These are phyloP conservation scores for Prosapia bicincta DNA, from an alignment of 2,888 invertebrate species.

Conservation along the genomic window DNA sequence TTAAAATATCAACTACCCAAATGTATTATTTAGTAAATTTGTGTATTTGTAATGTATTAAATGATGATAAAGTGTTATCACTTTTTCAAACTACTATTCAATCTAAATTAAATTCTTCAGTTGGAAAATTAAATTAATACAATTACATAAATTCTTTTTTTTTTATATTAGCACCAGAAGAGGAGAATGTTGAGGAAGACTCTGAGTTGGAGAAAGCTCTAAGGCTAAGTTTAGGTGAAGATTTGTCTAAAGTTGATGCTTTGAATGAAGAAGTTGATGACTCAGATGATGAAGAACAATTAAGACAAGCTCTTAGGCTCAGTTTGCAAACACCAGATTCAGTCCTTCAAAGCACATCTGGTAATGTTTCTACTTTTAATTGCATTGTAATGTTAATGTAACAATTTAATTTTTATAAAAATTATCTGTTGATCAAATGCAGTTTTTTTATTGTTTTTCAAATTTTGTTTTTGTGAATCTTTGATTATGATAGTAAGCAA, in stretches of 20 bases:
- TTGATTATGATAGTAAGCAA: no score
- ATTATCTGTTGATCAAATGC: neutral
- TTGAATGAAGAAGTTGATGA: neutral
- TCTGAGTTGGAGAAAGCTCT: conserved; percentile 46
- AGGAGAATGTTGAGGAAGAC: conserved; percentile 41
- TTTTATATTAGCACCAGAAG: neutral
- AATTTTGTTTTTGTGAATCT: neutral
- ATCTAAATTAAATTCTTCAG: no score
- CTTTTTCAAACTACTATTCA: no score
- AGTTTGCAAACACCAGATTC: conserved; percentile 11
- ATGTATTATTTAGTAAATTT: no score
- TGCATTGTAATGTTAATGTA: no score
- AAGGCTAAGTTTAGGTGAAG: conserved; percentile 33
- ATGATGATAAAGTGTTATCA: no score
- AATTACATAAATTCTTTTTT: no score
- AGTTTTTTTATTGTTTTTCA: neutral
- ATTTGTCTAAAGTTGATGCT: neutral
- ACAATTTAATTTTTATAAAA: no score
- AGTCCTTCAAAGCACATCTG: neutral
- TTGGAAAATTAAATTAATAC: no score
- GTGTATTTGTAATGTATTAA: no score
- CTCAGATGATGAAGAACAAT: conserved; percentile 19
- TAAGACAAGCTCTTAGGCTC: conserved; percentile 20
- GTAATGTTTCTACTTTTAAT: neutral
- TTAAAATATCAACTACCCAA: no score